Conservation (phyloP, 2,797 vertebrate species). For the Taenioides sp. region DNA sequence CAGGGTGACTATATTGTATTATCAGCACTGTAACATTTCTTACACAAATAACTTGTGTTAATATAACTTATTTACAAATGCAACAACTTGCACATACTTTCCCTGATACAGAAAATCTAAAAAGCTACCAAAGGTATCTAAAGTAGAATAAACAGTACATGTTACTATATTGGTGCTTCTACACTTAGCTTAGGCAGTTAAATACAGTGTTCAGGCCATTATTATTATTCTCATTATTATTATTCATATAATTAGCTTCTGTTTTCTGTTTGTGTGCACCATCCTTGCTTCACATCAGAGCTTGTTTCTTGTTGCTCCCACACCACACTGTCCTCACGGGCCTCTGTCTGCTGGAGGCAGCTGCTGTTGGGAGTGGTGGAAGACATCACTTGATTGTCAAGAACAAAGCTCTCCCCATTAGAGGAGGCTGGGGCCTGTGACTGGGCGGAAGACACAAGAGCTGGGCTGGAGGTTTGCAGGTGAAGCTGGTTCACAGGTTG, state of each 20-base stretch:
- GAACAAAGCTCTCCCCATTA: conserved; percentile 56
- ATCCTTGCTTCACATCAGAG: conserved; percentile 57
- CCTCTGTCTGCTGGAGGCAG: conserved; percentile 59
- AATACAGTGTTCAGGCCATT: conserved; percentile 49
- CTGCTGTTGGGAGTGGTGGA: conserved; percentile 48
- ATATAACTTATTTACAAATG: conserved; percentile 76
- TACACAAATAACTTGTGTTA: conserved; percentile 53
- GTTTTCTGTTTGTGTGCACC: conserved; percentile 17
- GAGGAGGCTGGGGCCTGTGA: conserved; percentile 48
- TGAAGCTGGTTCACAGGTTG: conserved; percentile 71
- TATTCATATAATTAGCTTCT: conserved; percentile 19
- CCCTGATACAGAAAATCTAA: conserved; percentile 74
- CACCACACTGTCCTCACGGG: conserved; percentile 1
- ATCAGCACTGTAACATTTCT: conserved; percentile 23
- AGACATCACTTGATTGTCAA: conserved; percentile 59
- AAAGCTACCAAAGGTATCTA: conserved; percentile 72
- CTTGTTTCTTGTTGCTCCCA: conserved; percentile 50
- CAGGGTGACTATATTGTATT: conserved; percentile 60
- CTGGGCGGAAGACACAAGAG: conserved; percentile 53
- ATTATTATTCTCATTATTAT: conserved; percentile 15
- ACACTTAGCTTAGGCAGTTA: conserved; percentile 61
- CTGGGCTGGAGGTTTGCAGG: conserved; percentile 50
- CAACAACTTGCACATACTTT: conserved; percentile 61
- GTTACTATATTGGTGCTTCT: conserved; percentile 64
- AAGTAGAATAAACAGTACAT: conserved; percentile 60